A percentile compares a stretch with the other conserved stretches of the same genome.
These are phyloP conservation scores for Polymixis flavicincta DNA, from an alignment of 2,888 invertebrate species.

Conservation along the genomic window DNA sequence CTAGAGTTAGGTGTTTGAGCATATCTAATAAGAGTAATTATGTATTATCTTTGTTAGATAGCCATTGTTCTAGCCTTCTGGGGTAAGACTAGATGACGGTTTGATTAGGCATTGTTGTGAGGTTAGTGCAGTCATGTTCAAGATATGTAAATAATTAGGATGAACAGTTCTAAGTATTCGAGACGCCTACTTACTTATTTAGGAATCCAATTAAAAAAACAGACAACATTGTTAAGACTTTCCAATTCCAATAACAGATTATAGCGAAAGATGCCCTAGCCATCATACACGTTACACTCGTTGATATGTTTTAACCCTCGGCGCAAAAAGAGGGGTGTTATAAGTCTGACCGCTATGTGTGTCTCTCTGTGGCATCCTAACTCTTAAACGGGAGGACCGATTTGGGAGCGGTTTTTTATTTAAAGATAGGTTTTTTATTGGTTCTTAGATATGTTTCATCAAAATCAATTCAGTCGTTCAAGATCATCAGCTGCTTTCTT, in stretches of 20 bases:
- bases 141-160: neutral
- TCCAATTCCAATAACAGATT: neutral
- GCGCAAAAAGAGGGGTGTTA: no score
- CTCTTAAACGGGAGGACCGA: no score
- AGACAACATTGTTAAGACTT: neutral
- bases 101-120: neutral
- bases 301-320: no score
- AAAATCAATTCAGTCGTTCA: no score
- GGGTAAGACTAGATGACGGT: neutral
- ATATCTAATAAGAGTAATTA: slow-evolving; percentile 17
- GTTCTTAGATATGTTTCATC: no score
- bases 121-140: neutral
- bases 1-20: slow-evolving; percentile 19
- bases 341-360: no score
- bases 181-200: neutral
- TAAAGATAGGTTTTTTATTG: no score
- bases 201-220: neutral
- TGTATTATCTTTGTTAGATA: neutral
- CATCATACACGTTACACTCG: no score
- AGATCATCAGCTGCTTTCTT: no score
- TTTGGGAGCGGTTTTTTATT: no score
- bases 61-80: neutral
- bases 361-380: no score
- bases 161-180: neutral
- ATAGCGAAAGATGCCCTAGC: neutral